Conservation (phyloP, 2,888 invertebrate species). For the Pristionchus mayeri region DNA sequence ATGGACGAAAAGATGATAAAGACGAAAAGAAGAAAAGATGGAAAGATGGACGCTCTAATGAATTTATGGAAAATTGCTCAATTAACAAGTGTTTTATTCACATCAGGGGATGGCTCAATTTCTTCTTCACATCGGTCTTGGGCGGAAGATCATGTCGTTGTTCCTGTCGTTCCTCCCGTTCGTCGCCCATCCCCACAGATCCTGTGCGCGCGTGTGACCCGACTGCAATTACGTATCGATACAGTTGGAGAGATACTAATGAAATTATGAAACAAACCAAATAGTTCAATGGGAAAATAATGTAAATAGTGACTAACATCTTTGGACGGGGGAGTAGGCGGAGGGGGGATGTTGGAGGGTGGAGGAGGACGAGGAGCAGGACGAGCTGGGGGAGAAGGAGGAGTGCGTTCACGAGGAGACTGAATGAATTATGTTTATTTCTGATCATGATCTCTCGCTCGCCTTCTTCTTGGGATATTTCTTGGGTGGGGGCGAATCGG, state of each 20-base stretch:
- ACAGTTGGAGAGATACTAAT: no score
- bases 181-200: conserved; percentile 49
- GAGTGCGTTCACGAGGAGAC: neutral
- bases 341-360: neutral
- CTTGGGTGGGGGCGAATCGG: neutral
- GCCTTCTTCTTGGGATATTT: conserved; percentile 28
- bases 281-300: no score
- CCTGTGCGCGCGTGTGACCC: conserved; percentile 19
- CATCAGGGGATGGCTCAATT: neutral
- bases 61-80: no score
- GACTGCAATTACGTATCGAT: neutral
- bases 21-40: no score
- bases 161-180: neutral
- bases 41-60: no score
- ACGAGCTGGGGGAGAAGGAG: neutral
- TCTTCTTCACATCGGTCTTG: neutral
- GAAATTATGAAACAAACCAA: no score
- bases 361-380: conserved; percentile 20
- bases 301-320: neutral
- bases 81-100: neutral
- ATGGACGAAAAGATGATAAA: no score
- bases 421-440: neutral
- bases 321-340: neutral
- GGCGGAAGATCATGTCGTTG: conserved; percentile 19
- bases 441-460: conserved; percentile 13